A percentile compares a stretch with the other conserved stretches of the same genome.
Conservation (phyloP, 2,113 vertebrate species). For the Sisor rabdophorus region DNA sequence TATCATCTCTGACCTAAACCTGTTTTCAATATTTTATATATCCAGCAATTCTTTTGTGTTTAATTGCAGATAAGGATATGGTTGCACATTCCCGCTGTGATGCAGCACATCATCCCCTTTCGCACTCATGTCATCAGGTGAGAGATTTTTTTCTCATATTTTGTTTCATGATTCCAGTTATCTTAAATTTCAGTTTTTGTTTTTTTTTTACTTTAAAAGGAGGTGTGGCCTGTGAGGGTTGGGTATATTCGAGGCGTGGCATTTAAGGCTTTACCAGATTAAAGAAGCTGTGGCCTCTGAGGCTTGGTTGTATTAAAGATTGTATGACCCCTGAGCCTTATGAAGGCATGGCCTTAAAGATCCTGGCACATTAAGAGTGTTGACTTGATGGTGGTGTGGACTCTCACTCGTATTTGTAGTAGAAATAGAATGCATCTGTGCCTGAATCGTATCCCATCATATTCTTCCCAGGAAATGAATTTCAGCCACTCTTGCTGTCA, state of each 20-base stretch:
- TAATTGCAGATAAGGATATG: constrained; percentile 92
- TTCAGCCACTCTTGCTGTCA: no score
- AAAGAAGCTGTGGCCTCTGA: neutral
- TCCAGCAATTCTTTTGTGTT: neutral
- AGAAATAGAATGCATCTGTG: no score
- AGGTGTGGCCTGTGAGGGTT: neutral
- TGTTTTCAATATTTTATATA: no score
- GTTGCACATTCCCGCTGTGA: constrained; percentile 98
- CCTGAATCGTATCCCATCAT: no score
- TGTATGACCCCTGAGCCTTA: neutral
- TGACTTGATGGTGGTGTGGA: no score
- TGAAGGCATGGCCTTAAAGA: no score
- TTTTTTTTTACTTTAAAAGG: no score
- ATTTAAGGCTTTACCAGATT: neutral
- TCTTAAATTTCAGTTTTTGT: no score
- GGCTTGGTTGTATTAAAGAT: neutral
- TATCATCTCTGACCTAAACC: no score
- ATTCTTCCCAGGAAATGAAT: no score
- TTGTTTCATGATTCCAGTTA: no score
- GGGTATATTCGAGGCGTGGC: no score
- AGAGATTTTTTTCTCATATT: constrained; percentile 33
- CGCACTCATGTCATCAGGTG: constrained; percentile 97
- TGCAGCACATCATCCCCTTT: constrained; percentile 99
- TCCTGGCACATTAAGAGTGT: neutral
- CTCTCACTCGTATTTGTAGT: neutral